A percentile compares a stretch with the other conserved stretches of the same genome.
Conservation (phyloP, 2,797 vertebrate species). For the Geotrypetes seraphini region DNA sequence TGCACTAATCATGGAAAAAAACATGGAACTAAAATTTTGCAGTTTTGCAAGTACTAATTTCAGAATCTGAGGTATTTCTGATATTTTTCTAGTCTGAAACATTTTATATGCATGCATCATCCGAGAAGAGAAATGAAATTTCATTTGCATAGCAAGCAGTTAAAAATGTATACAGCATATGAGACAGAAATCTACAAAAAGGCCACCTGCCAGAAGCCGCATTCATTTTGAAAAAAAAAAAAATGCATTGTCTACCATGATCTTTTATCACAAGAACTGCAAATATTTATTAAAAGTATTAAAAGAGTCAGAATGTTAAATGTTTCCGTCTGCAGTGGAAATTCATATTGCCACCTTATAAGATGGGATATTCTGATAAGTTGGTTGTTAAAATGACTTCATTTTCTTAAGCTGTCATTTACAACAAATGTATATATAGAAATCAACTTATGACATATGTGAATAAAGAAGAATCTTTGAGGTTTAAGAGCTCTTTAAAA, state of each 20-base stretch:
- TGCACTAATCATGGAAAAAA: too few relatives aligned
- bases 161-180: too few relatives aligned
- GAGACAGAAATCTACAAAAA: slow-evolving; percentile 63
- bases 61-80: too few relatives aligned
- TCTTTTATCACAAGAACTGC: slow-evolving; percentile 56
- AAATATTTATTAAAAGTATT: slow-evolving; percentile 72
- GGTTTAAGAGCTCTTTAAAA: too few relatives aligned
- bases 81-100: too few relatives aligned
- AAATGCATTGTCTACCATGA: slow-evolving; percentile 53
- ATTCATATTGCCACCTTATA: slow-evolving; percentile 44
- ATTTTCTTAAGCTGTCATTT: slow-evolving; percentile 61
- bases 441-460: slow-evolving; percentile 50
- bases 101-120: too few relatives aligned
- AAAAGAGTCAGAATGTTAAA: slow-evolving; percentile 64
- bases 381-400: slow-evolving; percentile 65
- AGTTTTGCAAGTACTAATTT: too few relatives aligned
- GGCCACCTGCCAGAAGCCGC: slow-evolving; percentile 55
- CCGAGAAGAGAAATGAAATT: too few relatives aligned
- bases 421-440: slow-evolving; percentile 54
- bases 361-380: slow-evolving; percentile 59
- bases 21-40: too few relatives aligned
- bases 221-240: slow-evolving; percentile 57
- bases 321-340: slow-evolving; percentile 58
- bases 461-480: too few relatives aligned
- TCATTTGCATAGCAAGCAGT: too few relatives aligned